Percentiles rank a stretch among this genome's conserved stretches.
Evolutionary conservation across 2,113 vertebrate species (phyloP).

Genomic region (Rhadina sibilatrix): DNA sequence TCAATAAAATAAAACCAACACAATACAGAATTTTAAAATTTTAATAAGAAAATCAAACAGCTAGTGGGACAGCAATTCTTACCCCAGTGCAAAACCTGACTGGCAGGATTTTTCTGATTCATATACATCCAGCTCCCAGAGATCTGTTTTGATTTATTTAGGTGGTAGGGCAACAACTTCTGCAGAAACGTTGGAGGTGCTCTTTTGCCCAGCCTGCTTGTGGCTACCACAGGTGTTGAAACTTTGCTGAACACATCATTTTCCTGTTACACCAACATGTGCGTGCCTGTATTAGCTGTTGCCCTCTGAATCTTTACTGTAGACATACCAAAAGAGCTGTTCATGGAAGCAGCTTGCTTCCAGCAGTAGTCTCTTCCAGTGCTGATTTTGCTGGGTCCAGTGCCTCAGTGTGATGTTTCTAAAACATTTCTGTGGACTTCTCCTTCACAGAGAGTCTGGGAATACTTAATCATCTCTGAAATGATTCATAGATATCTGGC

Average conservation of each 20-base stretch:
- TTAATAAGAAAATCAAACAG: background rate
- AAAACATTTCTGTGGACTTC: background rate
- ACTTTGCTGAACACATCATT: background rate
- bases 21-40: background rate
- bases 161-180: background rate
- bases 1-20: background rate
- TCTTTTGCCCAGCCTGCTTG: background rate
- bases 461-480: background rate
- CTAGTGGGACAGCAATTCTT: background rate
- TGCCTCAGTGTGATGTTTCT: background rate
- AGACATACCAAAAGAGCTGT: background rate
- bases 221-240: background rate
- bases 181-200: accelerated
- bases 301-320: background rate
- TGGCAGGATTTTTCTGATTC: background rate
- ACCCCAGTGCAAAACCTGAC: background rate
- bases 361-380: background rate
- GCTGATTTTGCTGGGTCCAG: background rate
- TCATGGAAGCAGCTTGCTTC: background rate
- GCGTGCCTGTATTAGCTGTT: background rate
- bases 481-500: background rate
- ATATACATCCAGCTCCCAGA: background rate
- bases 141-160: background rate
- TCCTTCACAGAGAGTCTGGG: background rate
- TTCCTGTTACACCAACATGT: background rate